phyloP scores from a whole-genome alignment of 2,113 vertebrate species.

The Pavo muticus region DNA sequence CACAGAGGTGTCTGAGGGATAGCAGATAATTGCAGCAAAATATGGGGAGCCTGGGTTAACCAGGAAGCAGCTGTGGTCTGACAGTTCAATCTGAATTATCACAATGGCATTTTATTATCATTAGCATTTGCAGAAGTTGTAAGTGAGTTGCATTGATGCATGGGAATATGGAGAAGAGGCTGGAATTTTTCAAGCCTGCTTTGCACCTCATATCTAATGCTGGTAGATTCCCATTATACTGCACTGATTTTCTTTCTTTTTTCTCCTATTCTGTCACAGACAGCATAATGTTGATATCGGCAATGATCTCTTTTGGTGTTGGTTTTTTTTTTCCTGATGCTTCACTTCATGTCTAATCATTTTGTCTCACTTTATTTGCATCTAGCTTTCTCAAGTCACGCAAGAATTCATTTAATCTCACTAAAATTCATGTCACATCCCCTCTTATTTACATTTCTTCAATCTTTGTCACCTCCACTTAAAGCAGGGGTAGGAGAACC shows the following conservation, averaged over 20 bases:
- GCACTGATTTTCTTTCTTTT: not conserved
- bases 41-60: not conserved
- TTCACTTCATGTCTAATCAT: not conserved
- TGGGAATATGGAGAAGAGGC: not conserved
- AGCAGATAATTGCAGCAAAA: not conserved
- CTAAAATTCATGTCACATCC: not conserved
- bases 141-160: not conserved
- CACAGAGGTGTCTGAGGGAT: not conserved
- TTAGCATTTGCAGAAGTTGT: not conserved
- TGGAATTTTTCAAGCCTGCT: not conserved
- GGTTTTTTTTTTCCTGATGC: not conserved
- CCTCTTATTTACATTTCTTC: not conserved
- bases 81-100: not conserved
- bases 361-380: not conserved
- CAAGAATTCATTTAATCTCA: not conserved
- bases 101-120: not conserved
- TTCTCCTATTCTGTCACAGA: not conserved
- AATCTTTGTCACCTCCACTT: not conserved
- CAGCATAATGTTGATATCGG: not conserved
- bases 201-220: not conserved
- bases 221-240: not conserved
- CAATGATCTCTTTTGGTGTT: not conserved
- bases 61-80: not conserved
- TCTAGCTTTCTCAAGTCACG: not conserved
- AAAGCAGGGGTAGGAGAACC: not conserved